A percentile compares a stretch with the other conserved stretches of the same genome.
These are phyloP conservation scores for Phengaris alcon DNA, from an alignment of 2,888 invertebrate genomes.

Conservation along the genomic window DNA sequence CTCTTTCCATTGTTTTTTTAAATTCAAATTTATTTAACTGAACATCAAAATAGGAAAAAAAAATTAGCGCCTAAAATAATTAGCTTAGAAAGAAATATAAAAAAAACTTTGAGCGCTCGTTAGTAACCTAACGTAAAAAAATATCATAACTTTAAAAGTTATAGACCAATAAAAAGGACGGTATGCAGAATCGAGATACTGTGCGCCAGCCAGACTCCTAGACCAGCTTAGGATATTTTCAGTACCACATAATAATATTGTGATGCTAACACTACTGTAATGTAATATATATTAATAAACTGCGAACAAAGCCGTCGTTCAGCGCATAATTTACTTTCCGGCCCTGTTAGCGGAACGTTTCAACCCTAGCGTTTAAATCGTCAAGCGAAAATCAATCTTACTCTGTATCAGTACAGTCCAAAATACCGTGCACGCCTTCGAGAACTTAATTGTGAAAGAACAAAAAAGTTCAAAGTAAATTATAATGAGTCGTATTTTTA, in stretches of 20 bases:
- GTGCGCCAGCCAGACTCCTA: no score
- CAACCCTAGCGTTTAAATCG: conserved; percentile 26
- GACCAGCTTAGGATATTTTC: neutral
- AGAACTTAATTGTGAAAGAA: conserved; percentile 34
- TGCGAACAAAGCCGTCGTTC: conserved; percentile 23
- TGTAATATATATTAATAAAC: conserved; percentile 26
- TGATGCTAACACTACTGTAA: conserved; percentile 25
- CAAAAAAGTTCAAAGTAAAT: conserved; percentile 20
- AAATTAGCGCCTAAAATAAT: no score
- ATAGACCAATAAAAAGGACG: no score
- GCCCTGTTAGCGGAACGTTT: conserved; percentile 18
- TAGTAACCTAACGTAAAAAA: no score
- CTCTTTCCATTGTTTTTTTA: no score
- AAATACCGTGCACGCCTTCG: neutral
- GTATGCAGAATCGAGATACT: no score
- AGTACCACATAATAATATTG: neutral
- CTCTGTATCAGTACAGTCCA: neutral
- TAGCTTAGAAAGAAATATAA: no score
- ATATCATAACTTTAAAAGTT: no score
- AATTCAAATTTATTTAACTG: no score
- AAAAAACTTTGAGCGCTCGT: no score
- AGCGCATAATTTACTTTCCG: conserved; percentile 26
- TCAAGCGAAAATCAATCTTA: conserved; percentile 28
- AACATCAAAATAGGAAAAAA: no score
- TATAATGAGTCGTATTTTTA: conserved; percentile 26